Evolutionary conservation across 2,888 invertebrate species (phyloP).

Genomic region (Lycophotia porphyrea): DNA sequence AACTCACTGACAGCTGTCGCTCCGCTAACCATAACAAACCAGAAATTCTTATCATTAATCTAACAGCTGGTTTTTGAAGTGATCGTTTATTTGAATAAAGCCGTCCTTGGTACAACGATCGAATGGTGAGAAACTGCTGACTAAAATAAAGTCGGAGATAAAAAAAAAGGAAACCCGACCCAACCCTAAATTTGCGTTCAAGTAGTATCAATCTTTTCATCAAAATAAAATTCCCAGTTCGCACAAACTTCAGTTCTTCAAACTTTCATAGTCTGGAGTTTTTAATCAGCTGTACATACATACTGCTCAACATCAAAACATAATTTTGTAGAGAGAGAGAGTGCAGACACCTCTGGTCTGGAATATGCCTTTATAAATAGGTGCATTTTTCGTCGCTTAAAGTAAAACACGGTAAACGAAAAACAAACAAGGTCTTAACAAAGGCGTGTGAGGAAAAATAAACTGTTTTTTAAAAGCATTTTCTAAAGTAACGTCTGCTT

Average conservation of each 20-base stretch:
- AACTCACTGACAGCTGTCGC: conserved; percentile 35
- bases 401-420: conserved; percentile 50
- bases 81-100: conserved; percentile 15
- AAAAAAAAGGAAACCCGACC: neutral
- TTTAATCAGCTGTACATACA: neutral
- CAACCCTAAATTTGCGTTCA: neutral
- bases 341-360: conserved; percentile 41
- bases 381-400: conserved; percentile 48
- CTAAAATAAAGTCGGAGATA: conserved; percentile 8
- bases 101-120: neutral
- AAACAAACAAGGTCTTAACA: conserved; percentile 57
- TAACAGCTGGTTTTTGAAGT: conserved; percentile 9
- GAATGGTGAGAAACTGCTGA: conserved; percentile 15
- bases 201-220: conserved; percentile 21
- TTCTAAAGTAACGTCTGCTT: conserved; percentile 42
- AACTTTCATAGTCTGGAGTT: conserved; percentile 25
- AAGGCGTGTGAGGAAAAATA: conserved; percentile 45
- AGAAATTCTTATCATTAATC: conserved; percentile 39
- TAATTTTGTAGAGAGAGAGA: conserved; percentile 36
- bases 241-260: conserved; percentile 4
- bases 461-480: conserved; percentile 54
- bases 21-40: conserved; percentile 38
- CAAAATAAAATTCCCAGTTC: conserved; percentile 23
- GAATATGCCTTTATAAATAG: conserved; percentile 62
- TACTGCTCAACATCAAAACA: conserved; percentile 34